phyloP scores from a whole-genome alignment of 1,140 invertebrate genomes.

The Calephelis virginiensis region DNA sequence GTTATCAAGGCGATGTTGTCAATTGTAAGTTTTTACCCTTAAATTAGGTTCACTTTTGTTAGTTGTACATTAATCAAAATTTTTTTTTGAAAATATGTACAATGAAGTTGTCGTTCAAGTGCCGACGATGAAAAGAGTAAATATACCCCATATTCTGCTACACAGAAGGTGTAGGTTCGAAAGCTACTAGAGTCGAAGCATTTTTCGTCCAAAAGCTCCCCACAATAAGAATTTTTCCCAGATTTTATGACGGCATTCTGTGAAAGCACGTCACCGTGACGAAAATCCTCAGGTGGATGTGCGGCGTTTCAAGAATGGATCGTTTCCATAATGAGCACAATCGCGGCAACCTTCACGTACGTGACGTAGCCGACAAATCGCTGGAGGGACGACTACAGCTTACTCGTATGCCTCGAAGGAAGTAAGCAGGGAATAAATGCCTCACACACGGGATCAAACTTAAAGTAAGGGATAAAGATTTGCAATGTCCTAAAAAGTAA shows the following conservation, averaged over 20 bases:
- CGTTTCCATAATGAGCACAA: not conserved
- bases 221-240: not conserved
- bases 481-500: not conserved
- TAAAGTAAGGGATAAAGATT: not conserved
- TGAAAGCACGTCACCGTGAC: not conserved
- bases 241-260: not conserved
- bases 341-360: not conserved
- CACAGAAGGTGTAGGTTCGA: no score
- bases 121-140: no score
- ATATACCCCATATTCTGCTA: no score
- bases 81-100: no score
- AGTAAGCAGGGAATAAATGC: not conserved
- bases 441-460: not conserved
- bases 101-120: no score
- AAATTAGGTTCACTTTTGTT: no score
- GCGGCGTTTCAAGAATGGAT: not conserved
- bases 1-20: no score
- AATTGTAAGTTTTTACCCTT: no score
- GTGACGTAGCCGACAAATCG: conserved; percentile 1
- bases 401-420: not conserved
- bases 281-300: not conserved
- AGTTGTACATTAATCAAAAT: no score
- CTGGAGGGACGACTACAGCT: not conserved
- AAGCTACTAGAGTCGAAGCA: no score
- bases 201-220: no score